A percentile compares a stretch with the other conserved stretches of the same genome.
phyloP scores from a whole-genome alignment of 2,113 vertebrate genomes.

The Aleadryas rufinucha region DNA sequence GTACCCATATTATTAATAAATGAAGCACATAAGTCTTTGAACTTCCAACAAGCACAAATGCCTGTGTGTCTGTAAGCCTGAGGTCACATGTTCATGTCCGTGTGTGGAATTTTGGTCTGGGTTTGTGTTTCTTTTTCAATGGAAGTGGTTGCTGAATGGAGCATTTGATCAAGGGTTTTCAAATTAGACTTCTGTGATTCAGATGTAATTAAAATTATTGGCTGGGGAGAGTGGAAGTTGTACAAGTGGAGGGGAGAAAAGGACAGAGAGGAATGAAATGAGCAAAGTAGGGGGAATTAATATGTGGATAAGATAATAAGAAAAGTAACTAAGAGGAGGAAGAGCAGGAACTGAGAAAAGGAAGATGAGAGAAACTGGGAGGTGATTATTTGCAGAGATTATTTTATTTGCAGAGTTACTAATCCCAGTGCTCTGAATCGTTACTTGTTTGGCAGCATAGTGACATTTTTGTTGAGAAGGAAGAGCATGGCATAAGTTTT shows the following conservation, averaged over 20 bases:
- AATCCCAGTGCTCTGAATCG: background rate
- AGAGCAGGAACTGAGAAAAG: background rate
- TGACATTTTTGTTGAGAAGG: slow-evolving; percentile 1
- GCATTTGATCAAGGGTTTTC: background rate
- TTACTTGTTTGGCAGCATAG: background rate
- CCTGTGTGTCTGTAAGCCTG: background rate
- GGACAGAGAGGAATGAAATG: background rate
- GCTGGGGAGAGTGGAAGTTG: background rate
- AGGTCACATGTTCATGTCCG: fast-evolving
- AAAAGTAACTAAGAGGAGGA: background rate
- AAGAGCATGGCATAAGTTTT: background rate
- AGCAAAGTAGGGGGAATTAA: background rate
- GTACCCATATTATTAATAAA: slow-evolving; percentile 59
- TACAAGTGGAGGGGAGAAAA: background rate
- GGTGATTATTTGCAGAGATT: slow-evolving; percentile 22
- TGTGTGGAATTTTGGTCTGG: background rate
- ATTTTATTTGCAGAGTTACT: slow-evolving; percentile 33
- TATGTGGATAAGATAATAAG: background rate
- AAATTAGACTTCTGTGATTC: background rate
- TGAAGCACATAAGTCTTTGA: slow-evolving; percentile 42
- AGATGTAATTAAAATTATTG: background rate
- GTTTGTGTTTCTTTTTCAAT: background rate
- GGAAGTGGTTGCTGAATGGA: background rate
- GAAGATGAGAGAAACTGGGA: background rate
- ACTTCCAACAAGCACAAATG: slow-evolving; percentile 12